These are phyloP conservation scores for Spisula subtruncata DNA, from an alignment of 2,888 invertebrate species.

Conservation along the genomic window DNA sequence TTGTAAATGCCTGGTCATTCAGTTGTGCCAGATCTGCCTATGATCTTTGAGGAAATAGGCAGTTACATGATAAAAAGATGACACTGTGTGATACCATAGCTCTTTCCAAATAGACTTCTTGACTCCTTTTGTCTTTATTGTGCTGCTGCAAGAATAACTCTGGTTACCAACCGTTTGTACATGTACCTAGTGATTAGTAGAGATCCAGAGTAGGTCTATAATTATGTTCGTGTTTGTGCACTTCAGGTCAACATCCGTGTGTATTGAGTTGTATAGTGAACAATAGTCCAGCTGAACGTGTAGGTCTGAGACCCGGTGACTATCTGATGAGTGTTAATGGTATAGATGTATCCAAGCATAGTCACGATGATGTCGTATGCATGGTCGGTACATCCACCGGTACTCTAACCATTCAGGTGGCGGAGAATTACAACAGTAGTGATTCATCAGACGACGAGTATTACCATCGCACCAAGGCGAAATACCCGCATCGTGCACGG, in stretches of 20 bases:
- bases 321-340: slow-evolving; percentile 96
- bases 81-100: too few species aligned
- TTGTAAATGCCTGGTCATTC: too few species aligned
- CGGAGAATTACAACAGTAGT: slow-evolving; percentile 91
- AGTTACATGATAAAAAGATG: too few species aligned
- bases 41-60: too few species aligned
- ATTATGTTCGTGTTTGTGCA: background rate
- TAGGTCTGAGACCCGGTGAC: slow-evolving; percentile 96
- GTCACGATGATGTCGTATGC: slow-evolving; percentile 97
- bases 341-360: slow-evolving; percentile 95
- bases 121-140: too few species aligned
- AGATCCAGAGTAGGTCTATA: too few species aligned
- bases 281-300: slow-evolving; percentile 96
- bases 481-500: slow-evolving; percentile 84
- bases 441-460: slow-evolving; percentile 93
- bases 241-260: slow-evolving; percentile 95
- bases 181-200: too few species aligned
- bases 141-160: too few species aligned
- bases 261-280: slow-evolving; percentile 97
- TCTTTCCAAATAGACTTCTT: too few species aligned
- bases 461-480: slow-evolving; percentile 85
- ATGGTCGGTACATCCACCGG: slow-evolving; percentile 96
- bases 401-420: slow-evolving; percentile 84
- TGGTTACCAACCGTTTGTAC: too few species aligned
- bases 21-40: too few species aligned